Evolutionary conservation across 2,113 vertebrate species (phyloP).

Genomic region (Girardinichthys multiradiatus): DNA sequence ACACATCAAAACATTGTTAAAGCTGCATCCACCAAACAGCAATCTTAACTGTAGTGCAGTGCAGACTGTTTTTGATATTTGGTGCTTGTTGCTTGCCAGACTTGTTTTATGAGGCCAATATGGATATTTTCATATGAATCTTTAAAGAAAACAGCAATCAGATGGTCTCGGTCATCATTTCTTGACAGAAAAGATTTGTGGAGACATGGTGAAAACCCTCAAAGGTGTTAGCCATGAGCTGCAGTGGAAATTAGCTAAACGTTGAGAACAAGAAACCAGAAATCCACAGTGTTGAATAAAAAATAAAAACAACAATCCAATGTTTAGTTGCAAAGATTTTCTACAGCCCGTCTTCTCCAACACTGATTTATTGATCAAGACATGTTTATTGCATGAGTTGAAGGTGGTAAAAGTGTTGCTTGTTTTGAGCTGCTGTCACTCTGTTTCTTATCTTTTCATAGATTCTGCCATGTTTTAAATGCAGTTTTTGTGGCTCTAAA

Average conservation of each 20-base stretch:
- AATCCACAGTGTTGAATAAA: not conserved
- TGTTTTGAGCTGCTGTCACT: not conserved
- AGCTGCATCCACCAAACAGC: slow-evolving; percentile 3
- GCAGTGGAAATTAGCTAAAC: not conserved
- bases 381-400: not conserved
- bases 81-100: not conserved
- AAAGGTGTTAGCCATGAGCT: slow-evolving; percentile 10
- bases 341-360: not conserved
- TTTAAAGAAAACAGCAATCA: slow-evolving; percentile 17
- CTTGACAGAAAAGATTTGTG: slow-evolving; percentile 3
- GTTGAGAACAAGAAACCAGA: not conserved
- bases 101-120: not conserved
- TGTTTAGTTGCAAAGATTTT: not conserved
- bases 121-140: slow-evolving; percentile 13
- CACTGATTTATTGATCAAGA: not conserved
- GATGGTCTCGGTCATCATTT: slow-evolving; percentile 9
- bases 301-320: not conserved
- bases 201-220: not conserved
- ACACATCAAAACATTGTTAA: slow-evolving; percentile 21
- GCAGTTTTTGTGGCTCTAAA: no score
- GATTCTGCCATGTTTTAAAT: not conserved
- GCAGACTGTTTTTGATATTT: slow-evolving; percentile 1
- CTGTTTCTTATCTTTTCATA: not conserved
- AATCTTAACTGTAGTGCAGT: not conserved
- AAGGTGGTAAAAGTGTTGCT: not conserved